phyloP scores from a whole-genome alignment of 2,888 invertebrate genomes.

The Salticus scenicus region DNA sequence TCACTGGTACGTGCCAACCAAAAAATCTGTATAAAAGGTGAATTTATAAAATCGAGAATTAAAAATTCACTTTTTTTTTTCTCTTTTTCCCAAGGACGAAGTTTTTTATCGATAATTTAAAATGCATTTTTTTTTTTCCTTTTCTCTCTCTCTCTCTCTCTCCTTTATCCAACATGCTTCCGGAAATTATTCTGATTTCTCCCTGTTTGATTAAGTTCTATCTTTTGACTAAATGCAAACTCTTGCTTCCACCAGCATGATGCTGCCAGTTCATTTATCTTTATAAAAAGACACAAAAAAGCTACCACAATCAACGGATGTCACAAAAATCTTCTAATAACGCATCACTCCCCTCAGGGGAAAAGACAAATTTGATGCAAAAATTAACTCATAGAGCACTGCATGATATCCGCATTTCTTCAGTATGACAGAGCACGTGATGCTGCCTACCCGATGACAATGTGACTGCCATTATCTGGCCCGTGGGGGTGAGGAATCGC shows the following conservation, averaged over 20 bases:
- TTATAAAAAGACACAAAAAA: not conserved
- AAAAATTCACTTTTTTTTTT: too few species aligned
- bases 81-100: too few species aligned
- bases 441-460: constrained; percentile 23
- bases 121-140: too few species aligned
- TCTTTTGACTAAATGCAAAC: too few species aligned
- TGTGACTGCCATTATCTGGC: constrained; percentile 31
- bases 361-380: not conserved
- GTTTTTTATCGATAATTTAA: too few species aligned
- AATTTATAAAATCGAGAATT: too few species aligned
- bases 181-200: too few species aligned
- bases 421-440: constrained; percentile 28
- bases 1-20: too few species aligned
- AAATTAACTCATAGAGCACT: constrained; percentile 52
- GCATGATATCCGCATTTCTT: constrained; percentile 11
- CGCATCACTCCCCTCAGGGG: not conserved
- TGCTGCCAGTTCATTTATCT: not conserved
- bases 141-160: too few species aligned
- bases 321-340: not conserved
- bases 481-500: constrained; percentile 24
- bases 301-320: not conserved
- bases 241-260: not conserved
- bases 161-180: too few species aligned
- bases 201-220: too few species aligned
- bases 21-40: too few species aligned